phyloP scores from a whole-genome alignment of 2,797 vertebrate species.

The Fratercula arctica region DNA sequence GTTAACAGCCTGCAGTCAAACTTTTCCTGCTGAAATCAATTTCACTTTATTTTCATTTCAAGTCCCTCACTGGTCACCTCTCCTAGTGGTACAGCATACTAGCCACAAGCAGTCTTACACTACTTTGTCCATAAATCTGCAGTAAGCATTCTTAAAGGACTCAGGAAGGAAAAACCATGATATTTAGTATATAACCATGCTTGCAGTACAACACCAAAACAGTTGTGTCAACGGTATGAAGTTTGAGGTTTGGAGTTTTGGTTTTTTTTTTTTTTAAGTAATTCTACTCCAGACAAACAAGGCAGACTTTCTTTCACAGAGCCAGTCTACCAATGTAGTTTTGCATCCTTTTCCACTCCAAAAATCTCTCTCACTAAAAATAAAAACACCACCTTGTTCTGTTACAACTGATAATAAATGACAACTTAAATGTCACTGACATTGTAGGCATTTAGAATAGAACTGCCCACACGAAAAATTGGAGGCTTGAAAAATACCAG shows the following conservation, averaged over 20 bases:
- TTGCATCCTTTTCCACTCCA: neutral
- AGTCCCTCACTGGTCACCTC: slow-evolving; percentile 63
- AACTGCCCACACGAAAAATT: neutral
- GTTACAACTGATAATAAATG: neutral
- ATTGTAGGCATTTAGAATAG: neutral
- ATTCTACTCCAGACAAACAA: neutral
- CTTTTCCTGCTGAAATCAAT: neutral
- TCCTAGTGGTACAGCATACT: neutral
- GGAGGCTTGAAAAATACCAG: neutral
- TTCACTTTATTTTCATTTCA: slow-evolving; percentile 46
- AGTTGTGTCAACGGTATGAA: neutral
- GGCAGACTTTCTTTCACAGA: neutral
- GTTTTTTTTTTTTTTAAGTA: neutral
- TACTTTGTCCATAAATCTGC: neutral
- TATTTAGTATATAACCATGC: neutral
- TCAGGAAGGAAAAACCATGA: rapidly evolving
- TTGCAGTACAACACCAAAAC: neutral
- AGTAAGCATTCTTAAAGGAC: neutral
- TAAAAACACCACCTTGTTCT: neutral
- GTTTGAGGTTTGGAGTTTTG: neutral
- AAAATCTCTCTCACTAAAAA: neutral
- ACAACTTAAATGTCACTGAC: neutral
- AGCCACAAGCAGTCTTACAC: neutral
- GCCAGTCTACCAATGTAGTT: neutral
- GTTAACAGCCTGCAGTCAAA: neutral